A percentile compares a stretch with the other conserved stretches of the same genome.
phyloP scores from a whole-genome alignment of 2,113 vertebrate genomes.

The Propithecus coquereli region DNA sequence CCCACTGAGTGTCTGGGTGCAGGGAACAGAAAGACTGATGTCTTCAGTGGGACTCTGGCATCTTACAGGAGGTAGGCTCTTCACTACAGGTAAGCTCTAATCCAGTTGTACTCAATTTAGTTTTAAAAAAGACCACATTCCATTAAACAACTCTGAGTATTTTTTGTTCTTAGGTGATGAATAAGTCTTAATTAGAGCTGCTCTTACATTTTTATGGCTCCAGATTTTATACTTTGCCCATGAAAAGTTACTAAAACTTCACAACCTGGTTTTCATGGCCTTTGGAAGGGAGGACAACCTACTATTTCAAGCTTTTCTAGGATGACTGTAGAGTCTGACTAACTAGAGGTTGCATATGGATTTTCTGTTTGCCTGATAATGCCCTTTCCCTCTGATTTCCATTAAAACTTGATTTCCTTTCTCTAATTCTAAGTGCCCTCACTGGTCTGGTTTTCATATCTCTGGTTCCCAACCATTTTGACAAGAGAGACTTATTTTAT shows the following conservation, averaged over 20 bases:
- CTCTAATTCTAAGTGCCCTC: neutral
- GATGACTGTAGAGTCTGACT: neutral
- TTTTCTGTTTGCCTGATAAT: neutral
- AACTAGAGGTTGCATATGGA: neutral
- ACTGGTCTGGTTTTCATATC: neutral
- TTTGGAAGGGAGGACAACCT: neutral
- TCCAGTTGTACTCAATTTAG: neutral
- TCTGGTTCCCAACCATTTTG: neutral
- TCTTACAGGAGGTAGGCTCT: neutral
- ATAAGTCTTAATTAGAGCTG: neutral
- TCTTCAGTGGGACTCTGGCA: neutral
- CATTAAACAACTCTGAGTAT: neutral
- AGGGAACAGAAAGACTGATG: neutral
- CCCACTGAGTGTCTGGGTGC: neutral
- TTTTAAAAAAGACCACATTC: too few relatives aligned
- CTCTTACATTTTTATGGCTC: neutral
- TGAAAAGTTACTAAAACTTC: neutral
- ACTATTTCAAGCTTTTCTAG: neutral
- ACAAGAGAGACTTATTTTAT: neutral
- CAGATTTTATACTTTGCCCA: neutral
- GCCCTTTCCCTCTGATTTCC: too few relatives aligned
- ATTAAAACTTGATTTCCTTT: neutral
- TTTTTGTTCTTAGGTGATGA: neutral
- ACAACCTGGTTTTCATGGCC: neutral
- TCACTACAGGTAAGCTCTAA: neutral